Percentiles rank a stretch among this genome's conserved stretches.
Conservation (phyloP, 1,140 invertebrate genomes). For the Drosophila kikkawai region DNA sequence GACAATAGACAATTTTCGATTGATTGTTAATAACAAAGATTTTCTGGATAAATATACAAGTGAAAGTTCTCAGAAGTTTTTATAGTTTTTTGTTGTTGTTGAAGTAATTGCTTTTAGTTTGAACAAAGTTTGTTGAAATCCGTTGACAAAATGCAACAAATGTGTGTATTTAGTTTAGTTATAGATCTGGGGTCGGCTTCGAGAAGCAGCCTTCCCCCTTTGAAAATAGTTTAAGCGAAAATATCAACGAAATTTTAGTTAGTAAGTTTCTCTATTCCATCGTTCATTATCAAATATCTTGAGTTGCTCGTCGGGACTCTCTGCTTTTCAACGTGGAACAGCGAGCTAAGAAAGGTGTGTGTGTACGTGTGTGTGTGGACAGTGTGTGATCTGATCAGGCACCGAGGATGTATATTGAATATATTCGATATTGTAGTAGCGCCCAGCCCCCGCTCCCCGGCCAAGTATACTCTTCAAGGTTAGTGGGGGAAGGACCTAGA, state of each 20-base stretch:
- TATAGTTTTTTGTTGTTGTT: constrained; percentile 45
- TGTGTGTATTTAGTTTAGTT: constrained; percentile 57
- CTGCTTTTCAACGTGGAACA: constrained; percentile 68
- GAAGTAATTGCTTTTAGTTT: constrained; percentile 65
- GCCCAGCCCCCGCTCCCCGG: constrained; percentile 15
- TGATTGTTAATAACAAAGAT: constrained; percentile 61
- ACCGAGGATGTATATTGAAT: constrained; percentile 29
- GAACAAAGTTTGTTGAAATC: constrained; percentile 69
- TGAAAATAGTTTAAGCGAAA: constrained; percentile 46
- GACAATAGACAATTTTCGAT: constrained; percentile 54
- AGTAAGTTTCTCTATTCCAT: constrained; percentile 32
- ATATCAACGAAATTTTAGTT: constrained; percentile 59
- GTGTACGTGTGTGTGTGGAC: constrained; percentile 14
- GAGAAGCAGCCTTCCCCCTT: not conserved
- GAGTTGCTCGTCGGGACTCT: constrained; percentile 51
- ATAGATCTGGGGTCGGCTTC: constrained; percentile 10
- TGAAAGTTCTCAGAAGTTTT: constrained; percentile 59
- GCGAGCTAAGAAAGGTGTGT: constrained; percentile 31
- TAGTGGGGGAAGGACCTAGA: constrained; percentile 27
- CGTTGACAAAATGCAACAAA: constrained; percentile 79
- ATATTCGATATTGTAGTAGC: constrained; percentile 50
- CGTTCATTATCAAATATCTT: constrained; percentile 27
- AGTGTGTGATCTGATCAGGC: constrained; percentile 31
- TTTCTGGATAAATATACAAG: constrained; percentile 54
- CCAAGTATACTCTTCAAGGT: constrained; percentile 10